Conservation (phyloP, 1,140 invertebrate genomes). For the Thalassaphorura encarpata region DNA sequence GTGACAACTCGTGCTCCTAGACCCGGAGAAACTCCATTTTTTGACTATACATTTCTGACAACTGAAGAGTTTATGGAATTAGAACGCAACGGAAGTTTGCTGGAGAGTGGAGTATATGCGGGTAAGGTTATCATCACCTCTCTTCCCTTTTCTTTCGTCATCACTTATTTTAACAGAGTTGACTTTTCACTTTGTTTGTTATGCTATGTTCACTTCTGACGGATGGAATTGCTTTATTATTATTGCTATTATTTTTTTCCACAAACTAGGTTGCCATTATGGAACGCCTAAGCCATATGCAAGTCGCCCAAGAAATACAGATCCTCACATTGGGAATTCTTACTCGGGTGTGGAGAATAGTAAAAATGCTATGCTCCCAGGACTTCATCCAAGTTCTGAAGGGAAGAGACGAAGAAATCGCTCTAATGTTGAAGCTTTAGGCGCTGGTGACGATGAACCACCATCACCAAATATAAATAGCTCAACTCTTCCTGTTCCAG, state of each 20-base stretch:
- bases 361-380: slow-evolving; percentile 40
- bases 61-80: slow-evolving; percentile 51
- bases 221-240: not conserved
- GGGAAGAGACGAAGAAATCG: slow-evolving; percentile 48
- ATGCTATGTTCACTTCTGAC: no score
- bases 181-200: no score
- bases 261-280: slow-evolving; percentile 45
- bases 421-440: slow-evolving; percentile 43
- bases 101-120: slow-evolving; percentile 57
- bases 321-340: slow-evolving; percentile 3
- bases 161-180: no score
- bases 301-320: slow-evolving; percentile 17
- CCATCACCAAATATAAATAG: slow-evolving; percentile 17
- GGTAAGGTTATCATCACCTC: slow-evolving; percentile 43
- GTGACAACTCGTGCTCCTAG: slow-evolving; percentile 51
- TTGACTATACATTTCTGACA: slow-evolving; percentile 55
- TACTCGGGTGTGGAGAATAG: slow-evolving; percentile 15
- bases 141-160: no score
- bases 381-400: slow-evolving; percentile 46
- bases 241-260: not conserved
- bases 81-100: slow-evolving; percentile 49
- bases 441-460: slow-evolving; percentile 33
- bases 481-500: slow-evolving; percentile 12
- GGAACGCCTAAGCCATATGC: slow-evolving; percentile 45
- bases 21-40: slow-evolving; percentile 52